These are phyloP conservation scores for Alethe diademata DNA, from an alignment of 2,113 vertebrate species.

Conservation along the genomic window DNA sequence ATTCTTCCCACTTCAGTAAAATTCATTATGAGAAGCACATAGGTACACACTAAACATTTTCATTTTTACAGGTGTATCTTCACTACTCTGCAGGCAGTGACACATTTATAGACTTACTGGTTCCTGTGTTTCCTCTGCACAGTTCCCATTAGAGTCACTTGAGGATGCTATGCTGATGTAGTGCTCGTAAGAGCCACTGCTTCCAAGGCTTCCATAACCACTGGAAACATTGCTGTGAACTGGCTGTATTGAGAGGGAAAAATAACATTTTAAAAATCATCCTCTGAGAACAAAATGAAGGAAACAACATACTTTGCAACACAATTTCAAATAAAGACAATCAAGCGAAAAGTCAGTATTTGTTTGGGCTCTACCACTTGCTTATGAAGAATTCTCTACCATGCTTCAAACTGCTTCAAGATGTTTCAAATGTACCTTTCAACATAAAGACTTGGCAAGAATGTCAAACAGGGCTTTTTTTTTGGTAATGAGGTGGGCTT, in stretches of 20 bases:
- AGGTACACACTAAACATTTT: neutral
- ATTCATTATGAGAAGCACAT: neutral
- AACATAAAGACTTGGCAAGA: neutral
- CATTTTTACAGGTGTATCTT: neutral
- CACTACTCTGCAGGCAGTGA: neutral
- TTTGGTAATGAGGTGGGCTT: neutral
- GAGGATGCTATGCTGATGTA: constrained; percentile 83
- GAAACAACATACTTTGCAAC: neutral
- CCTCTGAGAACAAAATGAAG: neutral
- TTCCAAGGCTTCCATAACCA: constrained; percentile 86
- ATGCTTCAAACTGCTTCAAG: neutral
- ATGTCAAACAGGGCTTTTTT: neutral
- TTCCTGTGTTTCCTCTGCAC: constrained; percentile 52
- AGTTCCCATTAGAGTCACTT: constrained; percentile 79
- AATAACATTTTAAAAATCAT: neutral
- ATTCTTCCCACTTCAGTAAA: neutral
- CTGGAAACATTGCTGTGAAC: constrained; percentile 86
- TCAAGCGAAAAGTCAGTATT: neutral
- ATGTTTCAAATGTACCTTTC: neutral
- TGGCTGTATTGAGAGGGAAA: constrained; percentile 64
- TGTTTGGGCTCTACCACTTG: neutral
- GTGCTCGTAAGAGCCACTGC: constrained; percentile 85
- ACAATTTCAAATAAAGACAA: neutral
- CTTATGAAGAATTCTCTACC: neutral
- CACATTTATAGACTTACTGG: constrained; percentile 20